Evolutionary conservation across 2,113 vertebrate species (phyloP), one percentile per base, ranked within the genome.

Genomic region (Brachyhypopomus gauderio): DNA sequence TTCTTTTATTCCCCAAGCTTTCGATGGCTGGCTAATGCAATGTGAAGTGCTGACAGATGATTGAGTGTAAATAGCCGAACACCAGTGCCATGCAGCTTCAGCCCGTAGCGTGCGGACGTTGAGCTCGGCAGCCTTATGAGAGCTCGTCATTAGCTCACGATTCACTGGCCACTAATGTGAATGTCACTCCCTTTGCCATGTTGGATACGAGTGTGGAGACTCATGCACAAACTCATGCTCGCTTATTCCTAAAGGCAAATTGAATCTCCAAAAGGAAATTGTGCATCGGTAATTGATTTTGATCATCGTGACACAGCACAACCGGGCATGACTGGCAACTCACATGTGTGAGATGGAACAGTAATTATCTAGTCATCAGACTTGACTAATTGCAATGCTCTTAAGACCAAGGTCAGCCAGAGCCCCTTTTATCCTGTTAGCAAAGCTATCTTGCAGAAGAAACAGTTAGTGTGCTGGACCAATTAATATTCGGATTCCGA

Each of bases 101-200:
- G 7, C 66, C 36, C 4, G 34, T 70, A 38, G 83, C 72, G 69
- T 77, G 85, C 77, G 4, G 79, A 85, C 84, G 25, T 17, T 52
- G 80, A 73, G 83, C 88, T 82, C 88, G 88, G 84, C 89, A 84
- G 84, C 83, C 76, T 78, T 45, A 75, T 60, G 88, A 89, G 87
- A 85, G 86, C 84, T 84, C 85, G 70, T 82, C 89, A 85, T 84
- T 86, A 60, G 84, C 89, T 89, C 89, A 90, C 91, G 88, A 91
- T 89, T 92, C 91, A 91, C 87, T 91, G 89, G 89, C 80, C 88
- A 85, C 89, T 93, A 92, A 93, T 93, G 92, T 89, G 89, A 91
- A 89, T 90, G 90, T 92, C 91, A 90, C 82, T 91, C 89, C 12
- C 59, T 22, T 82, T 38, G 78, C 16, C 69, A 78, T 78, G 11